A percentile compares a stretch with the other conserved stretches of the same genome.
phyloP scores from a whole-genome alignment of 2,113 vertebrate genomes.

The Aphyosemion australe region DNA sequence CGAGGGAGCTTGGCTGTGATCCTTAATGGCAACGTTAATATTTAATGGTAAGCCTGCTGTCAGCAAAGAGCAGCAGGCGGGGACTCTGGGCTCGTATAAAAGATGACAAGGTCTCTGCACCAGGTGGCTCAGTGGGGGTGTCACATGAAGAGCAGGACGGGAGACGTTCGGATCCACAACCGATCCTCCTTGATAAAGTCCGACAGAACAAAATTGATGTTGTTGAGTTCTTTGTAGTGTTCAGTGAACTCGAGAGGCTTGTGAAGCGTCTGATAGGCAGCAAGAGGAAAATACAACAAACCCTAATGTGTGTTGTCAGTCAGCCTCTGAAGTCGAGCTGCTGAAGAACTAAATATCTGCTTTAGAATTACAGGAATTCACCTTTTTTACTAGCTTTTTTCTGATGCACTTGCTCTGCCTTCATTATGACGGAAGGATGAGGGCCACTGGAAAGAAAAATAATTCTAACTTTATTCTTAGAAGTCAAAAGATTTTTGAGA shows the following conservation, averaged over 20 bases:
- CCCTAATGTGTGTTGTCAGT: no score
- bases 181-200: slow-evolving; percentile 40
- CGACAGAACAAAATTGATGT: slow-evolving; percentile 47
- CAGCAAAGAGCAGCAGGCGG: slow-evolving; percentile 49
- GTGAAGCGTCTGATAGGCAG: slow-evolving; percentile 6
- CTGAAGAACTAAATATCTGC: no score
- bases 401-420: background rate
- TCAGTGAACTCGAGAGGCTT: slow-evolving; percentile 14
- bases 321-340: no score
- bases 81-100: slow-evolving; percentile 34
- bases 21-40: slow-evolving; percentile 74
- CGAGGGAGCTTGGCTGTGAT: slow-evolving; percentile 62
- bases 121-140: slow-evolving; percentile 54
- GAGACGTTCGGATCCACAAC: slow-evolving; percentile 26
- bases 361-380: no score
- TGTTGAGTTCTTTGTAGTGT: slow-evolving; percentile 29
- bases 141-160: slow-evolving; percentile 27
- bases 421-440: no score
- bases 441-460: no score
- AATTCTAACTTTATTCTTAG: no score
- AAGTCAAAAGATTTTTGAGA: no score
- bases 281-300: no score
- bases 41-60: slow-evolving; percentile 69
- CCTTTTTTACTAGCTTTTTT: no score
- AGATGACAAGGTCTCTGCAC: slow-evolving; percentile 54